Evolutionary conservation across 1,140 invertebrate genomes (phyloP), one percentile per base, ranked within the genome.

Genomic region (Bombus cullumanus): DNA sequence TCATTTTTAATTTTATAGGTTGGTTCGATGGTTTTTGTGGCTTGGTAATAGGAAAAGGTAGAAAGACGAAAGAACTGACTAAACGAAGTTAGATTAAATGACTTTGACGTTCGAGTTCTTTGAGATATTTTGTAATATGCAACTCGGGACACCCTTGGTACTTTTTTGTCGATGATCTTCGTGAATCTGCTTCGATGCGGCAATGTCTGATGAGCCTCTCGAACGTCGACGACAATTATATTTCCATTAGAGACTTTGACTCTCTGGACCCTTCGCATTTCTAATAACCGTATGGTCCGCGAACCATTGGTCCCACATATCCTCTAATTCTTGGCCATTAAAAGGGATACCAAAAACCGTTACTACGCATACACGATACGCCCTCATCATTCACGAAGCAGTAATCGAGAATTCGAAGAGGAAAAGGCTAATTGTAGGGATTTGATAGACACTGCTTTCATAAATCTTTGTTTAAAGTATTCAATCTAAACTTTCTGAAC

Each of bases 211-310:
- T 62, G 71, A 87, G 80, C 43, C 86, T 86, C 57, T 81, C 79
- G 80, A 90, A 86, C 69, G 75, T 39, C 25, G 79, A 83, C 88
- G 89, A 92, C 92, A 91, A 93, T 93, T 93, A 93, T 93, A 93
- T 92, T 89, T 93, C 90, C 92, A 93, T 93, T 92, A 90, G 90
- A 71, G 88, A 88, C 71, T 86, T 89, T 80, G 80, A 82, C 83
- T 78, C 75, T 80, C 59, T 80, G 82, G 88, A 87, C 83, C 90
- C 91, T 89, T 92, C 88, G 88, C 90, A 89, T 89, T 92, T 89
- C 88, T 87, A 91, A 92, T 91, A 92, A 92, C 91, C 91, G 87
- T 79, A 79, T 83, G 78, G 88, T 85, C 84, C 37, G 79, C 83
- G 76, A 89, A 83, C 88, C 86, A 90, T 92, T 81, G 91, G 87